Conservation (phyloP, 2,113 vertebrate genomes). For the Macaca mulatta region DNA sequence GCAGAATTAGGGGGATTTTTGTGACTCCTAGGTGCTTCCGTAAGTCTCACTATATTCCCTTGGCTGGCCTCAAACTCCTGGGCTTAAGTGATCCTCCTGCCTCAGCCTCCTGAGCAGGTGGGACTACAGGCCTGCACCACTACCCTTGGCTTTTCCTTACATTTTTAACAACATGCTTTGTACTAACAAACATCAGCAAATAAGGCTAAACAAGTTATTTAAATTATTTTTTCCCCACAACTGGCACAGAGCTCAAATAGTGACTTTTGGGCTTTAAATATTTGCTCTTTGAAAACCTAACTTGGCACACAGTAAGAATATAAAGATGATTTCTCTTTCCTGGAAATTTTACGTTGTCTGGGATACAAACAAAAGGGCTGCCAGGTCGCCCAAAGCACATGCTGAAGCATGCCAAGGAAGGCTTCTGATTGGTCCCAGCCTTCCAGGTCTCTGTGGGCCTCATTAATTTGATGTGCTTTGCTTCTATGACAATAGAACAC, state of each 20-base stretch:
- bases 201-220: neutral
- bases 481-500: constrained; percentile 58
- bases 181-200: neutral
- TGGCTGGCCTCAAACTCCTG: neutral
- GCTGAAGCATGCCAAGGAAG: neutral
- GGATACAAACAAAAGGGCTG: constrained; percentile 34
- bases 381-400: neutral
- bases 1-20: neutral
- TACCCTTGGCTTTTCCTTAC: neutral
- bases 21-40: neutral
- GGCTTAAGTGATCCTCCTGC: neutral
- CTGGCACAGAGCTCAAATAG: neutral
- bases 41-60: neutral
- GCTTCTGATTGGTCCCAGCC: neutral
- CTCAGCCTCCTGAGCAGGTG: neutral
- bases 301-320: neutral
- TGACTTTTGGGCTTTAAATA: neutral
- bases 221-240: neutral
- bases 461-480: constrained; percentile 73
- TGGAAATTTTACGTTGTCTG: constrained; percentile 15
- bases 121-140: neutral
- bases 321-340: constrained; percentile 38
- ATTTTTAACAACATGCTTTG: constrained; percentile 33
- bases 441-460: constrained; percentile 63
- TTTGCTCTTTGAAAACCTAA: neutral